These are phyloP conservation scores for Epizoanthus rinbou DNA, from an alignment of 92 coral and sea anemone genomes.

Conservation along the genomic window DNA sequence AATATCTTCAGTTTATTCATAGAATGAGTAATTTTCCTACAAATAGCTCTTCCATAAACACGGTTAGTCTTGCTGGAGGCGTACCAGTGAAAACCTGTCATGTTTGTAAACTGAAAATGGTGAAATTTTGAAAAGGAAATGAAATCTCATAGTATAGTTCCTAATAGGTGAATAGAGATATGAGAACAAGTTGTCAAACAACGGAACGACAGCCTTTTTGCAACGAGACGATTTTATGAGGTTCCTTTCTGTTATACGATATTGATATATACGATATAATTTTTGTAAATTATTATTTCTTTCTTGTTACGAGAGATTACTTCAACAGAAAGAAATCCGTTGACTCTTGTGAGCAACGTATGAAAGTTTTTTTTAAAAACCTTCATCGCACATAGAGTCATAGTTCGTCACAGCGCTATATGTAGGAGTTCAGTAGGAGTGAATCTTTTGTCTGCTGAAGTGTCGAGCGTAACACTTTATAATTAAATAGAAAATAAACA, in stretches of 20 bases:
- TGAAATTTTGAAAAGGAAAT: not conserved
- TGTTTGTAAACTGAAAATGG: not conserved
- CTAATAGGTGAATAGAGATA: too few relatives aligned
- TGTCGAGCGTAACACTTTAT: too few relatives aligned
- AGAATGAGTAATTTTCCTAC: slow-evolving; percentile 16
- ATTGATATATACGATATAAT: not conserved
- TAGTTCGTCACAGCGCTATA: too few relatives aligned
- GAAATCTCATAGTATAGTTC: too few relatives aligned
- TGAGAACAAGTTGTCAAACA: too few relatives aligned
- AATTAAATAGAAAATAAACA: too few relatives aligned
- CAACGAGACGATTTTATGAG: too few relatives aligned
- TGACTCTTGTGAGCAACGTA: not conserved
- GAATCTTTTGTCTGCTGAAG: too few relatives aligned
- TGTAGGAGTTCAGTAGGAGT: too few relatives aligned
- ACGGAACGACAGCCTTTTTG: too few relatives aligned
- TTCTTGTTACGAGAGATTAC: not conserved
- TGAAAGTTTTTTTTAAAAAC: too few relatives aligned
- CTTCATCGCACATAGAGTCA: too few relatives aligned
- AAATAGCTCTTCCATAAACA: slow-evolving; percentile 8
- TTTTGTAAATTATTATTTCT: not conserved
- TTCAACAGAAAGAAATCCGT: slow-evolving; percentile 6
- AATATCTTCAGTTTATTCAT: not conserved
- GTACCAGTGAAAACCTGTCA: slow-evolving; percentile 25
- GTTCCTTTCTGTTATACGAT: not conserved
- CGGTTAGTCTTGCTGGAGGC: not conserved